Percentiles rank a stretch among this genome's conserved stretches.
These are phyloP conservation scores for Torymus tubicola DNA, from an alignment of 2,888 invertebrate genomes.

Conservation along the genomic window DNA sequence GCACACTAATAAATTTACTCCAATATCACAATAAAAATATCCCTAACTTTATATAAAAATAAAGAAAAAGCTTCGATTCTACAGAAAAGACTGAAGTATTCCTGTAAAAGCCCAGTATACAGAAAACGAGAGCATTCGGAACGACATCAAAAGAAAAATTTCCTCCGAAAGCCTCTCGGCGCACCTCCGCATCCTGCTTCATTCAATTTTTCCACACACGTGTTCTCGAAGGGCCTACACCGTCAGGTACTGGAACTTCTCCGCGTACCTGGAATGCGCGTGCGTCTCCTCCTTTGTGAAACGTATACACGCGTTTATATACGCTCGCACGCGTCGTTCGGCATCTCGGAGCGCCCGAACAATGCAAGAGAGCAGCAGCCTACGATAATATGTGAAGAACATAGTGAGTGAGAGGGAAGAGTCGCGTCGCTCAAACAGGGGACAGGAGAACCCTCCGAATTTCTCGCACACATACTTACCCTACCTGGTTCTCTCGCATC, in stretches of 20 bases:
- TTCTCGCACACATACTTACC: background rate
- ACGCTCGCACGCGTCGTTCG: no score
- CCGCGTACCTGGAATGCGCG: conserved; percentile 64
- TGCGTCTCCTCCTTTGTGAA: conserved; percentile 68
- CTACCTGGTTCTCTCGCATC: background rate
- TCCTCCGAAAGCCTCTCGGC: background rate
- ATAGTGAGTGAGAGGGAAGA: background rate
- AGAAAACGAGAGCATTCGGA: background rate
- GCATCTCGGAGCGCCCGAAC: conserved; percentile 54
- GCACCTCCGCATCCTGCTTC: no score
- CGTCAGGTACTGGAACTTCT: background rate
- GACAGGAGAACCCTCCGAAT: background rate
- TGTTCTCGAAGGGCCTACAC: no score
- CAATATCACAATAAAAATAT: no score
- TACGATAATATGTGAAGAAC: no score
- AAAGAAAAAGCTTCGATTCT: no score
- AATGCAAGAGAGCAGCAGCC: conserved; percentile 13
- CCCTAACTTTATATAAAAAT: no score
- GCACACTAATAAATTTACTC: no score
- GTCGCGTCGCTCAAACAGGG: background rate
- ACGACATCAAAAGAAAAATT: background rate
- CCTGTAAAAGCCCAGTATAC: no score
- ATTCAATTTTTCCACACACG: no score
- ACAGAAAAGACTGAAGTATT: no score
- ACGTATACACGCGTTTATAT: no score